Evolutionary conservation across 2,113 vertebrate genomes (phyloP).

Genomic region (Zosterops japonicus): DNA sequence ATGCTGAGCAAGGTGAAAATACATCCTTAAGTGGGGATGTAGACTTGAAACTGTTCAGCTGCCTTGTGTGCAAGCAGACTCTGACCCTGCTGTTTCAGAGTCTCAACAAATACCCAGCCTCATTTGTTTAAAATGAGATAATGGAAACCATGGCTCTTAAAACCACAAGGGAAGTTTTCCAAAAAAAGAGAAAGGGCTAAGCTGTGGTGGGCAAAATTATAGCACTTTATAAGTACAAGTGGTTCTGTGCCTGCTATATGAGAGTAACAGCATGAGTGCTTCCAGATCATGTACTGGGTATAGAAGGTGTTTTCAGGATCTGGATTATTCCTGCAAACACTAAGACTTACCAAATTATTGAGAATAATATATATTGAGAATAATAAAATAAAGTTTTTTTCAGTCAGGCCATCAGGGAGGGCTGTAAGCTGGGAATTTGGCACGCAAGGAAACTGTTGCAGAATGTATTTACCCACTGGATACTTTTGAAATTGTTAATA

Average conservation of each 20-base stretch:
- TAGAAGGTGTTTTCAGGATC: neutral
- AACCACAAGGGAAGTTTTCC: neutral
- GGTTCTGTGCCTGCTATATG: neutral
- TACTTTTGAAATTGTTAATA: neutral
- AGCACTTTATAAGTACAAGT: neutral
- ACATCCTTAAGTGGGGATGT: neutral
- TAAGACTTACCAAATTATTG: neutral
- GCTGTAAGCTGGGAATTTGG: neutral
- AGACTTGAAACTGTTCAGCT: neutral
- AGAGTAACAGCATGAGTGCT: neutral
- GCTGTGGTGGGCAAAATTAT: neutral
- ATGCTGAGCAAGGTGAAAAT: neutral
- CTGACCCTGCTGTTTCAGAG: neutral
- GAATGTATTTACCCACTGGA: neutral
- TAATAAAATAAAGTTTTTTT: neutral
- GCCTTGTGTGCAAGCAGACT: neutral
- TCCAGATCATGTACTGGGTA: neutral
- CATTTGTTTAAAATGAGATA: constrained; percentile 23
- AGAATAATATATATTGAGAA: neutral
- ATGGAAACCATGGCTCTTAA: constrained; percentile 15
- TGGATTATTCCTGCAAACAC: neutral
- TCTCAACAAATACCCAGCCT: neutral
- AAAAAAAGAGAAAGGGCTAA: neutral
- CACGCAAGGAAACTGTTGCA: neutral
- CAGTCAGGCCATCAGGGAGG: neutral